These are phyloP conservation scores for Spodoptera frugiperda DNA, from an alignment of 1,140 invertebrate species.

Conservation along the genomic window DNA sequence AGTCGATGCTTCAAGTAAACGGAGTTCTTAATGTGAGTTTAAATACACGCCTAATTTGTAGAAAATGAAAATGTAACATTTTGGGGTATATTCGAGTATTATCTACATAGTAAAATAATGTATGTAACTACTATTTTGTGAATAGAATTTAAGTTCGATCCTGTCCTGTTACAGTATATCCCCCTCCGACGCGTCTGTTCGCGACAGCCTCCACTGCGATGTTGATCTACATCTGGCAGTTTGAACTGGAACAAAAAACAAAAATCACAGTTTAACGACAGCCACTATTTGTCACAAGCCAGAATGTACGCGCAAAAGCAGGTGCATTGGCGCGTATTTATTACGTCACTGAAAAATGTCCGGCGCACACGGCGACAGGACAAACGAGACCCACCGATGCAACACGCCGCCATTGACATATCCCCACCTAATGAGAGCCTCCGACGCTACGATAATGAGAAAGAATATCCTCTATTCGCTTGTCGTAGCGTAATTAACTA, in stretches of 20 bases:
- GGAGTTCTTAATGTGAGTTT: slow-evolving; percentile 21
- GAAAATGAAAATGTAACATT: slow-evolving; percentile 1
- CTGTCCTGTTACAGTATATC: neutral
- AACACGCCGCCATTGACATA: slow-evolving; percentile 58
- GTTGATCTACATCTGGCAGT: slow-evolving; percentile 4
- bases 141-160: too few relatives aligned
- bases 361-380: slow-evolving; percentile 57
- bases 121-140: too few relatives aligned
- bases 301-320: slow-evolving; percentile 53
- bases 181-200: neutral
- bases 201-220: neutral
- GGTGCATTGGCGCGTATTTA: slow-evolving; percentile 59
- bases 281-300: slow-evolving; percentile 54
- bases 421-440: slow-evolving; percentile 58
- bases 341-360: slow-evolving; percentile 62
- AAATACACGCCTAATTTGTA: neutral
- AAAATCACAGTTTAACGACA: slow-evolving; percentile 44
- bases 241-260: slow-evolving; percentile 9
- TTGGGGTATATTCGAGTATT: neutral
- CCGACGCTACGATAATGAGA: slow-evolving; percentile 59
- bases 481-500: slow-evolving; percentile 61
- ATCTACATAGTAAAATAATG: neutral
- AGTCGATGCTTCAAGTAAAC: slow-evolving; percentile 49
- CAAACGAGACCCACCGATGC: slow-evolving; percentile 58
- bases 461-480: slow-evolving; percentile 63